Evolutionary conservation across 1,140 invertebrate species (phyloP).

Genomic region (Ips nitidus): DNA sequence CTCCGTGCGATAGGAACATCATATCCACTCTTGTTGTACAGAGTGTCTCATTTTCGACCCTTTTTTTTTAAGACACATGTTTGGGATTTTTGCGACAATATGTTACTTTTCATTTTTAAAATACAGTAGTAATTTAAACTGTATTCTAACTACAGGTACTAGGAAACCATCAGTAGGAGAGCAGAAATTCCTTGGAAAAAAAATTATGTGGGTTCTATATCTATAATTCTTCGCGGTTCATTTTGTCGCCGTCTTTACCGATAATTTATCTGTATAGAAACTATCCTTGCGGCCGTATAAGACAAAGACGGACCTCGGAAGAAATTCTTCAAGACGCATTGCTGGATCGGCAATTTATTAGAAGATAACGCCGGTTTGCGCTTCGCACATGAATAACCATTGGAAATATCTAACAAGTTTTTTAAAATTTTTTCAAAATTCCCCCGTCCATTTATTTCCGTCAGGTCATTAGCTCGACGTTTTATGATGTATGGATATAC

Average conservation of each 20-base stretch:
- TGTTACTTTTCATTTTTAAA: too few species aligned
- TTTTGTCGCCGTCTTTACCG: conserved; percentile 4
- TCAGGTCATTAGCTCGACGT: conserved; percentile 9
- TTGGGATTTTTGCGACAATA: too few species aligned
- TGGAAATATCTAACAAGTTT: conserved; percentile 5
- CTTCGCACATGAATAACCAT: conserved; percentile 13
- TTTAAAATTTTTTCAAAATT: conserved; percentile 5
- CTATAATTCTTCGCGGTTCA: background rate
- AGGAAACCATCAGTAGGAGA: too few species aligned
- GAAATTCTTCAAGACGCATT: conserved; percentile 4
- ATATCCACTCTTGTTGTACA: too few species aligned
- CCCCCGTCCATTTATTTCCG: conserved; percentile 6
- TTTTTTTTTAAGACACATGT: too few species aligned
- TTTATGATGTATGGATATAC: conserved; percentile 11
- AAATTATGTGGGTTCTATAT: background rate
- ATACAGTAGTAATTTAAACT: too few species aligned
- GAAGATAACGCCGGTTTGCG: conserved; percentile 1
- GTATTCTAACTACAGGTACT: too few species aligned
- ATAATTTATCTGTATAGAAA: conserved; percentile 5
- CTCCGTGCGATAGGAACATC: too few species aligned
- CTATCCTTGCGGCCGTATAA: conserved; percentile 3
- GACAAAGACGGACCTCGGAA: conserved; percentile 11
- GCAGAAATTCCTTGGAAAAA: too few species aligned
- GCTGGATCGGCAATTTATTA: conserved; percentile 12
- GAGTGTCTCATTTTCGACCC: too few species aligned